Percentiles rank a stretch among this genome's conserved stretches.
Evolutionary conservation across 2,888 invertebrate species (phyloP).

Genomic region (Priocnemis perturbator): DNA sequence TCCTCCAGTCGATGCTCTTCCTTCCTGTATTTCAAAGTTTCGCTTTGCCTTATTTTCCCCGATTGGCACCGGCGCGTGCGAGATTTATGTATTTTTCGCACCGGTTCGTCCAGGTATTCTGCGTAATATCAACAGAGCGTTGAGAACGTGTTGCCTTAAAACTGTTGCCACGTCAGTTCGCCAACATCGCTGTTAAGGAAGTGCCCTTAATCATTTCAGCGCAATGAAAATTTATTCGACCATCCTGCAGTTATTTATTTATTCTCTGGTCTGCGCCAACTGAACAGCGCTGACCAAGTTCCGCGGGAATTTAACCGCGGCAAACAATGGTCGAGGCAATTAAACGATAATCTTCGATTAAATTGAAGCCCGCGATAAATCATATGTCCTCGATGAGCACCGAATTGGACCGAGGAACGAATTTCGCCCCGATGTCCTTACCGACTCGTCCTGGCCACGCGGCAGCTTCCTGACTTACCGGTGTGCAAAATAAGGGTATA

Average conservation of each 20-base stretch:
- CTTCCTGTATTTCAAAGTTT: constrained; percentile 52
- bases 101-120: too few relatives aligned
- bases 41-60: constrained; percentile 3
- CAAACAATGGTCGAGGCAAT: constrained; percentile 58
- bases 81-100: constrained; percentile 1
- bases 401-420: constrained; percentile 25
- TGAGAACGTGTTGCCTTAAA: too few relatives aligned
- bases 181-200: background rate
- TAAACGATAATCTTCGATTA: constrained; percentile 68
- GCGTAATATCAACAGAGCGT: too few relatives aligned
- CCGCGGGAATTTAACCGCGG: constrained; percentile 56
- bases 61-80: background rate
- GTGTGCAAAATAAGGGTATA: constrained; percentile 14
- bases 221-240: constrained; percentile 40
- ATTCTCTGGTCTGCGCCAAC: too few relatives aligned
- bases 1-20: constrained; percentile 64
- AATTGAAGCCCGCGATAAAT: constrained; percentile 63
- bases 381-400: constrained; percentile 49
- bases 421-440: constrained; percentile 32
- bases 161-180: too few relatives aligned
- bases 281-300: constrained; percentile 41
- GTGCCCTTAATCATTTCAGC: too few relatives aligned
- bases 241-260: too few relatives aligned
- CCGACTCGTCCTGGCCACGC: constrained; percentile 36
- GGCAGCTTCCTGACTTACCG: constrained; percentile 52